phyloP scores from a whole-genome alignment of 2,888 invertebrate genomes.

The Nomada fucata region DNA sequence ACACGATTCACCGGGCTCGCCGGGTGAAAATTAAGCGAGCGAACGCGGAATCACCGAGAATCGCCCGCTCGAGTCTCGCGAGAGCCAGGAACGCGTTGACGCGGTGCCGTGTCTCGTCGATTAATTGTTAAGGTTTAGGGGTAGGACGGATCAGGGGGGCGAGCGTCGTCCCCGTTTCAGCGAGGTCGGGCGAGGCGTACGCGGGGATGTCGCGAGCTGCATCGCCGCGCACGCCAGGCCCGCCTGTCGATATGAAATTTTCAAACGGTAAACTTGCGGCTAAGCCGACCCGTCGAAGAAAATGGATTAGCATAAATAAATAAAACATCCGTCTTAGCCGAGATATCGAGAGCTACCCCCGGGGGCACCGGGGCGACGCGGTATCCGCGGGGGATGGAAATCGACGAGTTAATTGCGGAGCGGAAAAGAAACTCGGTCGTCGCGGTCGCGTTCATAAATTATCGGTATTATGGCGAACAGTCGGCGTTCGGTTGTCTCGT shows the following conservation, averaged over 20 bases:
- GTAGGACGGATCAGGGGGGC: not conserved
- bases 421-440: slow-evolving; percentile 36
- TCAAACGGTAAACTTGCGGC: slow-evolving; percentile 73
- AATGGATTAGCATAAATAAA: slow-evolving; percentile 80
- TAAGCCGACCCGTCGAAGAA: slow-evolving; percentile 50
- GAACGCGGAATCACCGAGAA: not conserved
- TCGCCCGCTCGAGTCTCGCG: not conserved
- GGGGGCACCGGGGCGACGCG: not conserved
- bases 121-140: not conserved
- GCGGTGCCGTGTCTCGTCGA: not conserved
- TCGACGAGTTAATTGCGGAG: slow-evolving; percentile 49
- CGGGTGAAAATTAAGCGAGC: slow-evolving; percentile 42
- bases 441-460: slow-evolving; percentile 44
- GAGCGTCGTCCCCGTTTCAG: not conserved
- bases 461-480: slow-evolving; percentile 51
- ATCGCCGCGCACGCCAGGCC: slow-evolving; percentile 18
- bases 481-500: slow-evolving; percentile 43
- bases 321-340: slow-evolving; percentile 74
- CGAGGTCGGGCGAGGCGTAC: not conserved
- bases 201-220: slow-evolving; percentile 33
- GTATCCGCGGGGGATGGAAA: slow-evolving; percentile 4
- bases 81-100: not conserved
- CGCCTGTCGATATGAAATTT: slow-evolving; percentile 77
- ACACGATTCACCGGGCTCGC: slow-evolving; percentile 7
- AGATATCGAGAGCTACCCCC: slow-evolving; percentile 15